A percentile compares a stretch with the other conserved stretches of the same genome.
Conservation (phyloP, 2,113 vertebrate species). For the Phrynosoma blainvillii region DNA sequence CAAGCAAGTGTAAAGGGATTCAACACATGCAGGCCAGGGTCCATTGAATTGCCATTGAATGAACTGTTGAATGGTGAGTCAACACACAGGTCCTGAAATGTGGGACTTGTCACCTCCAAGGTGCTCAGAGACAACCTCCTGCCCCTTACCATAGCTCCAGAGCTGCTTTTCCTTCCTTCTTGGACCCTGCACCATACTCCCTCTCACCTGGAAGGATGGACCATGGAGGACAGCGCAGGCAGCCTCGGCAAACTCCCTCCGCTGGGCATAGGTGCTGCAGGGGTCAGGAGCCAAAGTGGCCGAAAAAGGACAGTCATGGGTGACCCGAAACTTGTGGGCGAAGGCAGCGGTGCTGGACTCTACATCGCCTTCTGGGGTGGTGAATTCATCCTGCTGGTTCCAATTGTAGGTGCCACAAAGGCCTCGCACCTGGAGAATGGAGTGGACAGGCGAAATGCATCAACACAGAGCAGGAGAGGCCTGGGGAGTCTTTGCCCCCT, state of each 20-base stretch:
- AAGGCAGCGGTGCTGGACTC: constrained; percentile 81
- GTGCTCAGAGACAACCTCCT: too few relatives aligned
- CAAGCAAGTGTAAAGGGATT: too few relatives aligned
- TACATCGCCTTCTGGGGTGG: constrained; percentile 86
- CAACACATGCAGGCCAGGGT: too few relatives aligned
- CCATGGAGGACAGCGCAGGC: constrained; percentile 81
- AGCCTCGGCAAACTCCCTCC: constrained; percentile 72
- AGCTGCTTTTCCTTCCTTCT: accelerated
- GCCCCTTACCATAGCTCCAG: accelerated
- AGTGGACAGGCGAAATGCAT: not conserved
- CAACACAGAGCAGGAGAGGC: too few relatives aligned
- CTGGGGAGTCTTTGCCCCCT: too few relatives aligned
- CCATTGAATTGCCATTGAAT: too few relatives aligned
- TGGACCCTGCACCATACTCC: accelerated
- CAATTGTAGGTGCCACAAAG: constrained; percentile 91
- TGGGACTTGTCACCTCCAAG: too few relatives aligned
- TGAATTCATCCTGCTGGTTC: constrained; percentile 91
- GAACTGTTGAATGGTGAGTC: too few relatives aligned
- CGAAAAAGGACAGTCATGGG: constrained; percentile 64
- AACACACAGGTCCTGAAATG: too few relatives aligned
- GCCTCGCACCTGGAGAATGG: constrained; percentile 81
- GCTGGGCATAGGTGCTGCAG: constrained; percentile 79
- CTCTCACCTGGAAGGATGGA: constrained; percentile 81
- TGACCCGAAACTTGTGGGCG: constrained; percentile 77
- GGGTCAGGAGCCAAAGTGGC: constrained; percentile 46